Evolutionary conservation across 2,113 vertebrate species (phyloP), one percentile per base, ranked within the genome.

Genomic region (Motacilla alba): DNA sequence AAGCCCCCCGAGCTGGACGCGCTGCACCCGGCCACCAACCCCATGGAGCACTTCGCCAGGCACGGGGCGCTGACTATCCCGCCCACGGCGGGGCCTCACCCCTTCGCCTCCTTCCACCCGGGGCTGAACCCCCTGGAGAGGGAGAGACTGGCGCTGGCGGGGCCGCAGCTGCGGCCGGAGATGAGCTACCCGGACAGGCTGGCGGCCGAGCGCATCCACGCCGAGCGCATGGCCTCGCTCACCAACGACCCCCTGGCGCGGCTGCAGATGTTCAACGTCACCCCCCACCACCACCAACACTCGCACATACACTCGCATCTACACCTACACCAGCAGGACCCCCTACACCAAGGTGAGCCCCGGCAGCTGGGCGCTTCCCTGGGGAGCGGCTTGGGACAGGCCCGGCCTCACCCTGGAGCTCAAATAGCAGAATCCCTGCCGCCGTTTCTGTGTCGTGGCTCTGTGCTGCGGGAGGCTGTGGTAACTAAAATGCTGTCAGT

Each of bases 241-340:
- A 98, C 99, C 87, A 99, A 99, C 9, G 99, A 99, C 97, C 99
- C 99, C 26, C 98, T 99, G 95, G 99, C 99, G 5, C 98, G 99
- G 53, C 98, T 99, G 41, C 99, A 99, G 98, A 99, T 99, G 99
- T 99, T 99, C 98, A 99, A 99, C 21, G 99, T 99, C 79, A 99
- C 99, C 6, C 99, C 99, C 1, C 99, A 99, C 95, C 99, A 99
- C 80, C 99, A 99, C 98, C 99, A 99, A 96, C 99, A 99, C 96
- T 99, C 99, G 0, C 99, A 99, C 97, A 99, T 99, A 96, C 99
- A 99, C 98, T 99, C 99, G 1, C 99, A 99, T 95, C 98, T 99
- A 22, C 99, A 99, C 97, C 99, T 99, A 50, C 99, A 99, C 96
- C 99, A 99, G 98, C 99, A 99, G 98, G 99, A 99, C 79, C 99